These are phyloP conservation scores for Malthinus seriepunctatus DNA, from an alignment of 2,888 invertebrate species.

Conservation along the genomic window DNA sequence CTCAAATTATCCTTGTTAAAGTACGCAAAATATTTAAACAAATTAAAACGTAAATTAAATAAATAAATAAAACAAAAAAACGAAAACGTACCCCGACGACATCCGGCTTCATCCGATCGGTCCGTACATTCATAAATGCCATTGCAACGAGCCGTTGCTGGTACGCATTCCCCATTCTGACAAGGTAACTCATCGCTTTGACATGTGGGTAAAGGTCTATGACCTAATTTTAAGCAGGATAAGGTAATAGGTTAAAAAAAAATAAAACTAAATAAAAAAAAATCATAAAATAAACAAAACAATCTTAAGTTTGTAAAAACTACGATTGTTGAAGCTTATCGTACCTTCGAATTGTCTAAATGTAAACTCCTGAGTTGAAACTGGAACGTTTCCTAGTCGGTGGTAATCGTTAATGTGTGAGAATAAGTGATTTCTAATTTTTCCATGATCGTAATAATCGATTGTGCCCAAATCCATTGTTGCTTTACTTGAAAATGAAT, in stretches of 20 bases:
- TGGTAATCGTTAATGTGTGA: conserved; percentile 61
- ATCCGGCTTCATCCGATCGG: conserved; percentile 61
- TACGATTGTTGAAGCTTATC: background rate
- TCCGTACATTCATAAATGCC: conserved; percentile 63
- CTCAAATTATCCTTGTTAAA: background rate
- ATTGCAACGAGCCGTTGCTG: conserved; percentile 58
- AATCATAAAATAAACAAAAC: conserved; percentile 7
- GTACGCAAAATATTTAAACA: background rate
- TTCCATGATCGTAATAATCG: conserved; percentile 59
- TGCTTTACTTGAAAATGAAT: conserved; percentile 66
- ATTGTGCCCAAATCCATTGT: conserved; percentile 70
- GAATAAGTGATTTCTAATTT: conserved; percentile 58
- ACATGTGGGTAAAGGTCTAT: conserved; percentile 40
- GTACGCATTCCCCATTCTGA: conserved; percentile 56
- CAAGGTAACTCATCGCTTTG: conserved; percentile 54
- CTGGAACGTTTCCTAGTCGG: conserved; percentile 59
- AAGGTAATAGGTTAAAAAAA: conserved; percentile 35
- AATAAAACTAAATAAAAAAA: conserved; percentile 28
- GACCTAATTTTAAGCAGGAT: conserved; percentile 38
- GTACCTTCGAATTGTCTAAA: conserved; percentile 62
- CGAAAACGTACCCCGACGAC: conserved; percentile 41
- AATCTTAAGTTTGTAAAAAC: background rate
- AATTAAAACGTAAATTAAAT: conserved; percentile 7
- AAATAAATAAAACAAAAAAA: conserved; percentile 32
- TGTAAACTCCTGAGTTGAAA: conserved; percentile 64